Percentiles rank a stretch among this genome's conserved stretches.
phyloP scores from a whole-genome alignment of 2,888 invertebrate genomes.

The Pristionchus exspectatus region DNA sequence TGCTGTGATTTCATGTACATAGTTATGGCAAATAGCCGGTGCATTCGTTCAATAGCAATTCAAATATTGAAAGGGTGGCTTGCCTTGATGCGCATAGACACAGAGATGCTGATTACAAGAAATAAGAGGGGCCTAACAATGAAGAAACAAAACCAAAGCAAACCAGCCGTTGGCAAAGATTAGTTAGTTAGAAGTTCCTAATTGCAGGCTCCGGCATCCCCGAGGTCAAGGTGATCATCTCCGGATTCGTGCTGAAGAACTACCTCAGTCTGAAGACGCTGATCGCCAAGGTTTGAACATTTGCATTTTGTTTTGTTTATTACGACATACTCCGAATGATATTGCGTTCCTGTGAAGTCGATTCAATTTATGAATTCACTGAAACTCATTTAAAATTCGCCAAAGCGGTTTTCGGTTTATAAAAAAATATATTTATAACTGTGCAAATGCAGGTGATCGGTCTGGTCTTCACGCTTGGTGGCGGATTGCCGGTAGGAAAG shows the following conservation, averaged over 20 bases:
- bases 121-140: too few relatives aligned
- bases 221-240: slow-evolving; percentile 96
- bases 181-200: background rate
- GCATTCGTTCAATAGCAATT: too few relatives aligned
- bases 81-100: too few relatives aligned
- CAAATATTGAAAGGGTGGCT: too few relatives aligned
- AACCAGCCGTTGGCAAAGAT: too few relatives aligned
- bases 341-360: background rate
- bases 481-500: slow-evolving; percentile 96
- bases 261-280: slow-evolving; percentile 95
- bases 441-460: slow-evolving; percentile 84
- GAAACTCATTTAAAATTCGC: too few relatives aligned
- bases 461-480: slow-evolving; percentile 93
- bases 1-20: background rate
- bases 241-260: slow-evolving; percentile 96
- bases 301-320: background rate
- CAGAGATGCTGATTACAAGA: too few relatives aligned
- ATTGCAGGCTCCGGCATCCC: slow-evolving; percentile 92
- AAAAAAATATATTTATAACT: background rate
- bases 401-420: too few relatives aligned
- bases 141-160: too few relatives aligned
- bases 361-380: too few relatives aligned
- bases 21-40: too few relatives aligned
- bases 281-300: slow-evolving; percentile 88
- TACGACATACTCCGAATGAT: too few relatives aligned